Conservation (phyloP, 2,888 invertebrate genomes). For the Tenthredo notha region DNA sequence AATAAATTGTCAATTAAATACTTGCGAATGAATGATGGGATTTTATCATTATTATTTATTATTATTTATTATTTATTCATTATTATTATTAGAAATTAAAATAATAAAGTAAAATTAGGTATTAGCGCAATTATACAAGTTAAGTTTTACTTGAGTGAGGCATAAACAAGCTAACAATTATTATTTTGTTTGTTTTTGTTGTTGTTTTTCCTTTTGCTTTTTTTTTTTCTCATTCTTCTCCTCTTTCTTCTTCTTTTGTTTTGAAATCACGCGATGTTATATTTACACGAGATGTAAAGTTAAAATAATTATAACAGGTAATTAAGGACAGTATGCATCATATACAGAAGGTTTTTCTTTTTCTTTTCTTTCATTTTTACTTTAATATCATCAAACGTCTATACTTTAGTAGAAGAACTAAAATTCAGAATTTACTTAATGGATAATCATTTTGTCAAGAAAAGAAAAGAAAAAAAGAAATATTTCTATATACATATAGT, state of each 20-base stretch:
- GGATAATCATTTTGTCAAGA: slow-evolving; percentile 12
- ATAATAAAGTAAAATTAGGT: slow-evolving; percentile 12
- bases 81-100: slow-evolving; percentile 22
- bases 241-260: no score
- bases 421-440: slow-evolving; percentile 25
- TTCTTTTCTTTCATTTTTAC: background rate
- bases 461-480: slow-evolving; percentile 3
- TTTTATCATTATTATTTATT: background rate
- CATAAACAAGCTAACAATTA: slow-evolving; percentile 7
- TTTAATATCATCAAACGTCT: slow-evolving; percentile 5
- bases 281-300: slow-evolving; percentile 40
- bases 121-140: slow-evolving; percentile 13
- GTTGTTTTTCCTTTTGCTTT: background rate
- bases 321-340: slow-evolving; percentile 31
- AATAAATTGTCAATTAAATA: slow-evolving; percentile 1
- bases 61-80: no score
- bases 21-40: background rate
- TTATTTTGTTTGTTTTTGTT: background rate
- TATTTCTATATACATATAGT: background rate
- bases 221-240: background rate
- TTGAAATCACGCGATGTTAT: slow-evolving; percentile 7
- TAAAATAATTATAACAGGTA: slow-evolving; percentile 29
- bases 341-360: slow-evolving; percentile 14
- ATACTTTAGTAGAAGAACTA: slow-evolving; percentile 23
- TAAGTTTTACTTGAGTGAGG: background rate